These are phyloP conservation scores for Dendrocincla fuliginosa DNA, from an alignment of 2,797 vertebrate genomes.

Conservation along the genomic window DNA sequence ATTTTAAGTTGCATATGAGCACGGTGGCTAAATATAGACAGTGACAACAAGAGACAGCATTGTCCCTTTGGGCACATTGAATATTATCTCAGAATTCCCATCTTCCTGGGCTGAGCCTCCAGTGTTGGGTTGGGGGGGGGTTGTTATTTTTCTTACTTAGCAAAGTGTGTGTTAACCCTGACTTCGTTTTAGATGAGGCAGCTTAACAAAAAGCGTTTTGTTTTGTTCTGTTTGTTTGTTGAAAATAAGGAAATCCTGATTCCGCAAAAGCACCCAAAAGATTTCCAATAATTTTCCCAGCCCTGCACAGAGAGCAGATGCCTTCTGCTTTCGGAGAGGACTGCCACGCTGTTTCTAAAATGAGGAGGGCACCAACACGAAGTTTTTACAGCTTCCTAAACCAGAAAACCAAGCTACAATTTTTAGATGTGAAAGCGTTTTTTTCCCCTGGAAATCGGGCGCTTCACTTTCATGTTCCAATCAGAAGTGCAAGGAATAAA, in stretches of 20 bases:
- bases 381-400: neutral
- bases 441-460: neutral
- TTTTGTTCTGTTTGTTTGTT: neutral
- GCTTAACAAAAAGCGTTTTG: neutral
- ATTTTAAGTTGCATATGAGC: conserved; percentile 66
- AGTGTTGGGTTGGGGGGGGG: neutral
- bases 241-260: neutral
- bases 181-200: neutral
- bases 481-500: neutral
- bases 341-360: neutral
- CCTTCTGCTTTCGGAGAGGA: neutral
- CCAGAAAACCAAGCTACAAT: neutral
- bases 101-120: conserved; percentile 52
- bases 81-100: conserved; percentile 61
- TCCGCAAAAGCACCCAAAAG: neutral
- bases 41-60: conserved; percentile 61
- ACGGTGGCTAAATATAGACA: conserved; percentile 58
- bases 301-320: neutral
- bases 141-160: conserved; percentile 1
- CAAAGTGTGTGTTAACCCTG: conserved; percentile 17
- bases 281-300: neutral
- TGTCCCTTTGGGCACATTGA: conserved; percentile 35
- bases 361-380: neutral
- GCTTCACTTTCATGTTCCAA: neutral
- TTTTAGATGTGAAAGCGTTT: neutral